Conservation (phyloP, 2,113 vertebrate species). For the Chrysemys picta region DNA sequence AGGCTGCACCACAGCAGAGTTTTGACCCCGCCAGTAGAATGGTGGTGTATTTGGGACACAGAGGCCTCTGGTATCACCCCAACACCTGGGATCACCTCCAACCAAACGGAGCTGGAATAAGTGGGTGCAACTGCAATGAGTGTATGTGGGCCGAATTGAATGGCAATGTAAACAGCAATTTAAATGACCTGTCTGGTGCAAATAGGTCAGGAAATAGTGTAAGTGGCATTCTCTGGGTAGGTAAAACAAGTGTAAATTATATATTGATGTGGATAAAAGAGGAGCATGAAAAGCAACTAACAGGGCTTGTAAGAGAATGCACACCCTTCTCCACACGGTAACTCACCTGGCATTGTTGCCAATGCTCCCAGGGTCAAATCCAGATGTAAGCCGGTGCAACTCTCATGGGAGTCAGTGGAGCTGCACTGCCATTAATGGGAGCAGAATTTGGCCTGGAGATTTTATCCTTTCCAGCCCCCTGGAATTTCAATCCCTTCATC, state of each 20-base stretch:
- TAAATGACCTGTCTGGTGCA: neutral
- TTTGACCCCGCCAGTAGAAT: neutral
- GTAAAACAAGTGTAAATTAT: neutral
- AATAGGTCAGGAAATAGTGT: neutral
- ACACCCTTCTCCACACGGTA: neutral
- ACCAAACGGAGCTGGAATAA: neutral
- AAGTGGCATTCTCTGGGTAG: neutral
- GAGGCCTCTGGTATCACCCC: neutral
- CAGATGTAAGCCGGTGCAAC: neutral
- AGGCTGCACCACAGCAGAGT: neutral
- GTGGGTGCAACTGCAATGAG: neutral
- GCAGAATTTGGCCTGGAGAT: neutral
- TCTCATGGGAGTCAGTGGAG: neutral
- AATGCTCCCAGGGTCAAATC: neutral
- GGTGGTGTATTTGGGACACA: neutral
- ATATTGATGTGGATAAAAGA: neutral
- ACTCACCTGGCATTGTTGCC: neutral
- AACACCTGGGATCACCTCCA: neutral
- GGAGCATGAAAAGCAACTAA: neutral
- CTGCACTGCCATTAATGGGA: neutral
- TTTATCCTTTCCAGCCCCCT: neutral
- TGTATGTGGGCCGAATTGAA: neutral
- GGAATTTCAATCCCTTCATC: neutral
- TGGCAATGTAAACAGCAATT: neutral
- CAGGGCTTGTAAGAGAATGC: neutral